phyloP scores from a whole-genome alignment of 1,140 invertebrate species.

The Nasonia giraulti region DNA sequence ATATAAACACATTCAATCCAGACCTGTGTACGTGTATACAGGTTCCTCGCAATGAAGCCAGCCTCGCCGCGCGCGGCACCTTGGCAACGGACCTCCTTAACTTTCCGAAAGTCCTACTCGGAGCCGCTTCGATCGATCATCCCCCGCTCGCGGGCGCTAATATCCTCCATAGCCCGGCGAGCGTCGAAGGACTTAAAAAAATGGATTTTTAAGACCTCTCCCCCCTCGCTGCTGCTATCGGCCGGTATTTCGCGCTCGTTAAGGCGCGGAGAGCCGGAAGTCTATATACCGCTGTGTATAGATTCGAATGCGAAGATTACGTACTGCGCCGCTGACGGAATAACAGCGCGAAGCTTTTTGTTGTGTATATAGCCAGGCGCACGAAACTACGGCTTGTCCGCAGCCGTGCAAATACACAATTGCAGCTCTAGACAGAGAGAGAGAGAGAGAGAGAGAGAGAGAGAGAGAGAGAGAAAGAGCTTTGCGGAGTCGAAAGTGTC shows the following conservation, averaged over 20 bases:
- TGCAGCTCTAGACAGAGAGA: no score
- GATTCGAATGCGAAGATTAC: neutral
- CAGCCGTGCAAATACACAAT: no score
- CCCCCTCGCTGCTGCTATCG: no score
- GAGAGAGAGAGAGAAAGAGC: no score
- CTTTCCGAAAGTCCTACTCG: constrained; percentile 19
- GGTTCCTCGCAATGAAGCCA: neutral
- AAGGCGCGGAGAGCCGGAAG: neutral
- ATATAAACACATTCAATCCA: neutral
- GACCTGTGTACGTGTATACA: no score
- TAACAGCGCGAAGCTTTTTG: no score
- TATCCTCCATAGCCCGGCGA: neutral
- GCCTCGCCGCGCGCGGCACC: constrained; percentile 8
- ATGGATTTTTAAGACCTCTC: neutral
- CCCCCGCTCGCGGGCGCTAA: neutral
- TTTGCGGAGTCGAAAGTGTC: neutral
- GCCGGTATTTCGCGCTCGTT: neutral
- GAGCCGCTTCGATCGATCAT: constrained; percentile 26
- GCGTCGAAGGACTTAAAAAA: neutral
- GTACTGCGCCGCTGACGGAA: no score
- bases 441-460: no score
- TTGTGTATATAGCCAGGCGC: no score
- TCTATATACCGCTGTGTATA: neutral
- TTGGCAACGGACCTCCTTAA: constrained; percentile 32
- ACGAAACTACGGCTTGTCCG: no score